phyloP scores from a whole-genome alignment of 2,888 invertebrate species.

The Lathronympha strigana region DNA sequence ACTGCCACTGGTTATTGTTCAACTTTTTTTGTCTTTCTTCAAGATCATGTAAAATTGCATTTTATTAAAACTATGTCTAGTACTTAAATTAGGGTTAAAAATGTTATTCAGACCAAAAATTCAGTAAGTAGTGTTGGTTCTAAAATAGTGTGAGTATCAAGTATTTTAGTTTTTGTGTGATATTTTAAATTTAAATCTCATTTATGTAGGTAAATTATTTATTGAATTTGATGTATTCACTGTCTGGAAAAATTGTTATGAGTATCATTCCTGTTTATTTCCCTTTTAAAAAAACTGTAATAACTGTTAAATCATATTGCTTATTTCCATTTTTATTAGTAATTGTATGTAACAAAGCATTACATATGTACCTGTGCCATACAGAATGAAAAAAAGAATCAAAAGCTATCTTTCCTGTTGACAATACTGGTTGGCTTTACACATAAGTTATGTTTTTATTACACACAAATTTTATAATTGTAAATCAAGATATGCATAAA shows the following conservation, averaged over 20 bases:
- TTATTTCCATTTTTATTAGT: too few species aligned
- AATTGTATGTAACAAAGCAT: too few species aligned
- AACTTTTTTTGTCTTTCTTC: not conserved
- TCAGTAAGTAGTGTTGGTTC: not conserved
- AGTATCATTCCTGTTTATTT: not conserved
- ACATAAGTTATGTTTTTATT: too few species aligned
- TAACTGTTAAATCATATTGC: not conserved
- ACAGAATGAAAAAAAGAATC: too few species aligned
- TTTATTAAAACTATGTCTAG: conserved; percentile 2
- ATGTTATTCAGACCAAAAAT: conserved; percentile 13
- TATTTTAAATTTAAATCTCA: conserved; percentile 1
- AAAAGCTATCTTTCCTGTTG: too few species aligned
- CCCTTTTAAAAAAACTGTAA: not conserved
- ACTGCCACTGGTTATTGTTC: not conserved
- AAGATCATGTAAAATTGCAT: conserved; percentile 13
- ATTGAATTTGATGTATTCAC: not conserved
- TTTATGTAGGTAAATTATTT: not conserved
- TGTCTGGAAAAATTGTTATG: not conserved
- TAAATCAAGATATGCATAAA: too few species aligned
- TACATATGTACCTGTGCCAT: too few species aligned
- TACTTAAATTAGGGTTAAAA: conserved; percentile 22
- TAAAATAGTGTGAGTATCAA: not conserved
- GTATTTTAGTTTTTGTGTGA: conserved; percentile 18
- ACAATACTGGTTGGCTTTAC: too few species aligned
- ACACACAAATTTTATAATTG: too few species aligned